These are phyloP conservation scores for Cephus pulcher DNA, from an alignment of 2,888 invertebrate species.

Conservation along the genomic window DNA sequence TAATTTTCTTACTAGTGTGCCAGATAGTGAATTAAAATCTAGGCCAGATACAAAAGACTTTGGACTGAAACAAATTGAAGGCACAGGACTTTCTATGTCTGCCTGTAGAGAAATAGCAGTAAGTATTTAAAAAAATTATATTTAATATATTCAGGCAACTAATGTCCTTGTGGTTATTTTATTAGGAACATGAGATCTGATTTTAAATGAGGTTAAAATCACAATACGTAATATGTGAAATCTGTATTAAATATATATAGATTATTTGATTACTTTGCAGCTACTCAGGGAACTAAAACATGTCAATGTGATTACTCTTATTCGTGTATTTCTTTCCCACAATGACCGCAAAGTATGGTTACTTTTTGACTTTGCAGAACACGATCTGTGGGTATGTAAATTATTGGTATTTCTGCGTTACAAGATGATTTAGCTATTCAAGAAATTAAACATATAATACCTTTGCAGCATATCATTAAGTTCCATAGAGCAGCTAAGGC, in stretches of 20 bases:
- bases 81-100: slow-evolving; percentile 98
- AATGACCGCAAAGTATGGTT: slow-evolving; percentile 97
- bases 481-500: slow-evolving; percentile 98
- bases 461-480: slow-evolving; percentile 91
- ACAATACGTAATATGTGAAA: too few species aligned
- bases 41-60: slow-evolving; percentile 88
- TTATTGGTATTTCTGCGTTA: slow-evolving; percentile 2
- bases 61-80: slow-evolving; percentile 98
- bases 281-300: slow-evolving; percentile 95
- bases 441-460: too few species aligned
- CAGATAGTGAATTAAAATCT: slow-evolving; percentile 64
- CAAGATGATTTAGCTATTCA: background rate
- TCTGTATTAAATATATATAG: too few species aligned
- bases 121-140: slow-evolving; percentile 62
- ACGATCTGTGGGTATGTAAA: slow-evolving; percentile 89
- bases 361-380: slow-evolving; percentile 98
- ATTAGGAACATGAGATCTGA: too few species aligned
- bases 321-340: slow-evolving; percentile 96
- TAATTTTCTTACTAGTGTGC: slow-evolving; percentile 45
- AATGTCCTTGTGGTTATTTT: too few species aligned
- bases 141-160: too few species aligned
- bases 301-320: slow-evolving; percentile 95
- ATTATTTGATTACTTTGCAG: slow-evolving; percentile 68
- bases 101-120: slow-evolving; percentile 98
- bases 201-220: too few species aligned